Evolutionary conservation across 30 jellyfish, hydroid and myxozoan species (phyloP), one percentile per base, ranked within the genome.

Genomic region (Aurelia coerulea): DNA sequence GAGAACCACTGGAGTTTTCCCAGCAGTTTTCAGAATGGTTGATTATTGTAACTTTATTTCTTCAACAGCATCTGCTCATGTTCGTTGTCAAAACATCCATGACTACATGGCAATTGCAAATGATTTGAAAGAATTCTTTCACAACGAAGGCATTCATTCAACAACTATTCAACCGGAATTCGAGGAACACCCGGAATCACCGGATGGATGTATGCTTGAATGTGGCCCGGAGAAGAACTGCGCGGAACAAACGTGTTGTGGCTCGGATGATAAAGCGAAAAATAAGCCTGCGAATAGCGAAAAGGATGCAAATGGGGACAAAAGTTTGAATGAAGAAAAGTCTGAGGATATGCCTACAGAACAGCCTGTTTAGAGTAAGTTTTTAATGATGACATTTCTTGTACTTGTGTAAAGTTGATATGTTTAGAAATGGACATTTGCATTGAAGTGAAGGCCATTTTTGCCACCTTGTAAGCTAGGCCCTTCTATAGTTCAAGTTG

Each of bases 1-100:
- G 6, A 39, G 51, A 39, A 2, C 51, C 6, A 39, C 3, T 37
- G 5, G 49, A 37, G 51, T 39, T 39, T 39, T 39, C 9, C 51
- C 10, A 39, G 51, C 9, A 39, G 51, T 39, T 39, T 2, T 9
- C 51, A 39, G 51, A 3, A 0, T 39, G 51, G 0, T 39, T 39
- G 51, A 39, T 39, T 39, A 3, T 6, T 39, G 10, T 39, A 3
- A 39, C 6, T 31, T 14, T 10, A 42, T 64, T 65, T 64, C 35
- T 83, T 18, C 19, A 18, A 35, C 63, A 85, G 99, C 99, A 8
- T 94, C 99, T 41, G 99, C 99, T 39, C 99, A 94, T 67, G 97
- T 94, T 6, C 96, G 97, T 9, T 94, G 99, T 76, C 96, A 94
- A 23, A 94, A 91, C 11, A 71, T 94, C 34, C 88, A 94, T 23